Evolutionary conservation across 2,113 vertebrate genomes (phyloP).

Genomic region (Gobius niger): DNA sequence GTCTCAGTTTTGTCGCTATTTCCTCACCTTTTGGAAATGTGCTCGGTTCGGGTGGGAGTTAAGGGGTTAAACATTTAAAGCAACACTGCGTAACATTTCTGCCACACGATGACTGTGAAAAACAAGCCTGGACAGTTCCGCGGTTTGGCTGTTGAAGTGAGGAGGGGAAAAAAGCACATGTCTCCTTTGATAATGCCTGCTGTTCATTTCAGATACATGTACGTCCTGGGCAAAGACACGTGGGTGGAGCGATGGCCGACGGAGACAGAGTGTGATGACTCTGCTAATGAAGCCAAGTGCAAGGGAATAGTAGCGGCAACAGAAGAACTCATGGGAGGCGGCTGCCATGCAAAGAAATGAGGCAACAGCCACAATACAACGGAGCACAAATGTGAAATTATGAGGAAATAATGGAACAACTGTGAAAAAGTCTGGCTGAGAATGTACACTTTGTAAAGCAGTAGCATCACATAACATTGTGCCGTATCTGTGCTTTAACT

Average conservation of each 20-base stretch:
- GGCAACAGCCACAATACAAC: not conserved
- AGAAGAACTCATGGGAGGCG: not conserved
- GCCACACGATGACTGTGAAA: no score
- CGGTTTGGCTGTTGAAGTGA: no score
- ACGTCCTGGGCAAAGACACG: not conserved
- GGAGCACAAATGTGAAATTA: not conserved
- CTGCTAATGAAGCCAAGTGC: not conserved
- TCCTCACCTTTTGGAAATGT: no score
- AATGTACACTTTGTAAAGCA: no score
- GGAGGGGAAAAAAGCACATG: not conserved
- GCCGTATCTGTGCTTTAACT: no score
- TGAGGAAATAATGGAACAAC: not conserved
- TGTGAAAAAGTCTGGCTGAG: not conserved
- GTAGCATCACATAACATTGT: no score
- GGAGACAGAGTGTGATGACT: not conserved
- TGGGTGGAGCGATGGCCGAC: conserved; percentile 5
- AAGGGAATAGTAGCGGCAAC: not conserved
- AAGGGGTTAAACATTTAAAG: no score
- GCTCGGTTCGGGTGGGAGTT: no score
- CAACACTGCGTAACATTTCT: no score
- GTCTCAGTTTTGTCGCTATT: not conserved
- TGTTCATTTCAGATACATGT: not conserved
- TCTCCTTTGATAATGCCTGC: not conserved
- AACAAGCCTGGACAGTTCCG: no score
- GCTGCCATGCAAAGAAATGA: not conserved